Base-by-base conservation (phyloP, 2,888 invertebrate genomes). In the Phaedon cochleariae region DNA sequence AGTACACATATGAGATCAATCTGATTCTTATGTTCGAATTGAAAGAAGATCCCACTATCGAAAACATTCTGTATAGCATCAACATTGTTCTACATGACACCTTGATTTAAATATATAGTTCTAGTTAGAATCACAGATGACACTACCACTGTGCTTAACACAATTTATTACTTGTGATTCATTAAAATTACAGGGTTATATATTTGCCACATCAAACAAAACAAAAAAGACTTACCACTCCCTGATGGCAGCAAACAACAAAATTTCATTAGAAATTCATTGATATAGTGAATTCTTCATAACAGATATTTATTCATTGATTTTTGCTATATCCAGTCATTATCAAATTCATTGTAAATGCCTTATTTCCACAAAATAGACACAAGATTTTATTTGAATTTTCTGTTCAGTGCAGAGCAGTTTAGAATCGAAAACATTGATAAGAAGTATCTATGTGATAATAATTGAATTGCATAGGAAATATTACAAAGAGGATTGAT, bases 141-240 rank as follows among this genome's bases (percentile, higher is more conserved):
- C 41, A 41, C 41, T 41, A 41, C 41, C 41, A 41, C 41, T 41
- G 41, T 15, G 41, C 41, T 41, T 34, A 4, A 4, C 34, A 41
- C 15, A 41, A n/a, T 41, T n/a, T 9, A n/a, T n/a, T n/a, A n/a
- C n/a, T n/a, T n/a, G 10, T 34, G 1, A 10, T 34, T 9, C 31
- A 34, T 34, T 5, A 34, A 34, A 10, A 34, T 26, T 26, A 10
- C 31, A 5, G 4, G 9, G 6, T 34, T 4, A 34, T 26, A 9
- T 34, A 5, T 34, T 34, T 34, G 9, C 1, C 6, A 15, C n/a
- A 45, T 29, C 20, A 31, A 65, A 68, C 65, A 75, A 72, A 75
- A 74, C 71, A 77, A 77, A 77, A 73, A 74, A 72, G 78, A 80
- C 81, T 81, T 79, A 81, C 81, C 81, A 80, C 79, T 78, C 80